Percentiles rank a stretch among this genome's conserved stretches.
Evolutionary conservation across 2,797 vertebrate species (phyloP).

Genomic region (Gallirallus australis): DNA sequence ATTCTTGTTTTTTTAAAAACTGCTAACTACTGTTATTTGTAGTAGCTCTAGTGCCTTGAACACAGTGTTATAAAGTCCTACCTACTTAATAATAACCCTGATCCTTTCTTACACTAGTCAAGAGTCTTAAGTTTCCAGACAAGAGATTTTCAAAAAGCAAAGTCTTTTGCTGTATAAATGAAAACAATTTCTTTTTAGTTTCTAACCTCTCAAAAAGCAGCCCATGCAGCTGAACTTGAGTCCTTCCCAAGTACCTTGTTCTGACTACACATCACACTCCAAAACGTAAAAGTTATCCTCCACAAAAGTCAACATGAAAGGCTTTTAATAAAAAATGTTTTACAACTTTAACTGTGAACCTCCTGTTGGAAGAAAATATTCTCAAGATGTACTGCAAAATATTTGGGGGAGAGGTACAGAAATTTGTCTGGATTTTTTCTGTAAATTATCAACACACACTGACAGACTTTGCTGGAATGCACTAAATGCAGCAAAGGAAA

Average conservation of each 20-base stretch:
- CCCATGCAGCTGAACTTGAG: not conserved
- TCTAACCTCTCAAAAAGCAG: not conserved
- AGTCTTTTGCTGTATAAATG: not conserved
- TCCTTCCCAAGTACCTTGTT: not conserved
- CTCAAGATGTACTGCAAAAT: not conserved
- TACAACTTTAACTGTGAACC: not conserved
- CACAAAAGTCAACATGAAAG: not conserved
- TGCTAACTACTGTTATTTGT: not conserved
- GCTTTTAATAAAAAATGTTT: not conserved
- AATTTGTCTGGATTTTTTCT: not conserved
- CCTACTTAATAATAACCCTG: not conserved
- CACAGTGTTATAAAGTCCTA: not conserved
- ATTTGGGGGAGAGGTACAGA: not conserved
- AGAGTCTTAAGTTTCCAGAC: not conserved
- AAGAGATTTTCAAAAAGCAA: not conserved
- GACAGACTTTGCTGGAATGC: conserved; percentile 13
- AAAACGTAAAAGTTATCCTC: not conserved
- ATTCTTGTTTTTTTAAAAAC: not conserved
- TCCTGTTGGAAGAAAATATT: not conserved
- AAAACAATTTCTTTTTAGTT: not conserved
- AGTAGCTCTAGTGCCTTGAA: not conserved
- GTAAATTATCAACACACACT: not conserved
- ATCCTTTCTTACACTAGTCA: not conserved
- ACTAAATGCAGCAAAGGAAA: conserved; percentile 38
- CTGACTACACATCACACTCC: not conserved